Evolutionary conservation across 1,140 invertebrate genomes (phyloP).

Genomic region (Chironomus striatipennis): DNA sequence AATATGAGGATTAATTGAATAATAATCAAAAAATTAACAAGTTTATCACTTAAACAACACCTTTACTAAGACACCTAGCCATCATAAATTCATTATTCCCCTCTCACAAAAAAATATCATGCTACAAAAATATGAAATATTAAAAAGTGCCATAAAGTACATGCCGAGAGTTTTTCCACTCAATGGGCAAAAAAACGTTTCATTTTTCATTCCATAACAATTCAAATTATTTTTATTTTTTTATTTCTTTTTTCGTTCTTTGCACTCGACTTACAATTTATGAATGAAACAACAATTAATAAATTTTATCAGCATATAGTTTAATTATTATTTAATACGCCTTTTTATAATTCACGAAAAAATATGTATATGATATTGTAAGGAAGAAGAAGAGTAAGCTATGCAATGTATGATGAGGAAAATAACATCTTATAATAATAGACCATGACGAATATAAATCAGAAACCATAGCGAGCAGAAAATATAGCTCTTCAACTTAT

Average conservation of each 20-base stretch:
- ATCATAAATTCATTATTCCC: too few relatives aligned
- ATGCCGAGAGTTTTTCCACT: conserved; percentile 16
- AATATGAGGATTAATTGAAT: too few relatives aligned
- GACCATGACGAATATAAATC: conserved; percentile 7
- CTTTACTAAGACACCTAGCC: too few relatives aligned
- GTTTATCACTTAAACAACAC: too few relatives aligned
- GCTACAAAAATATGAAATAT: neutral
- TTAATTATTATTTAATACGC: conserved; percentile 20
- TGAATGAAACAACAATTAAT: conserved; percentile 19
- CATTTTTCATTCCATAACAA: conserved; percentile 20
- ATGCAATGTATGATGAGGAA: too few relatives aligned
- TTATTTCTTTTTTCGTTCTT: neutral
- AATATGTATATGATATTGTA: too few relatives aligned
- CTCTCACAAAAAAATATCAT: neutral
- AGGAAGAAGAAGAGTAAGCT: too few relatives aligned
- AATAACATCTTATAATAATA: neutral
- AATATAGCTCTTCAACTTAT: conserved; percentile 8
- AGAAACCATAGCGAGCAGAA: conserved; percentile 11
- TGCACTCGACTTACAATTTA: neutral
- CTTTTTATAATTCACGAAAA: neutral
- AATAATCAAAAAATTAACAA: too few relatives aligned
- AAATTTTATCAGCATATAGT: conserved; percentile 17
- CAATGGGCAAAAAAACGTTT: neutral
- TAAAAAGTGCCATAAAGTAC: conserved; percentile 11
- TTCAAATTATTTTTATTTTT: neutral